Conservation (phyloP, 2,888 invertebrate species). For the Cosmopolites sordidus region DNA sequence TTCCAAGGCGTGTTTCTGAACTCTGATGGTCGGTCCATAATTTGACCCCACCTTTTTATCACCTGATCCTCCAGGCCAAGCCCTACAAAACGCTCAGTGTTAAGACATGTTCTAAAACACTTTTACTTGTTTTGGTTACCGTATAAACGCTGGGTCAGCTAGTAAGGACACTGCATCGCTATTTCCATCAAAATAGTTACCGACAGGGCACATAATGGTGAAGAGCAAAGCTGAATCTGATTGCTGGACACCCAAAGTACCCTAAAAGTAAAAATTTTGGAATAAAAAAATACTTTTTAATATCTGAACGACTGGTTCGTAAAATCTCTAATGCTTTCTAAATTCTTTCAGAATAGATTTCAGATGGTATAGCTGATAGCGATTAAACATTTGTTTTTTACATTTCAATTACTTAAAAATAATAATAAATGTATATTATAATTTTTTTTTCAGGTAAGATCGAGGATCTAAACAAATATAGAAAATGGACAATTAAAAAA, state of each 20-base stretch:
- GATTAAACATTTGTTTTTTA: too few species aligned
- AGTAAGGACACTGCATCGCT: constrained; percentile 69
- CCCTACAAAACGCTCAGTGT: constrained; percentile 6
- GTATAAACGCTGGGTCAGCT: constrained; percentile 84
- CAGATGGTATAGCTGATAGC: too few species aligned
- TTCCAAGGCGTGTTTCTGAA: constrained; percentile 70
- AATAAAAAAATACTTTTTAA: too few species aligned
- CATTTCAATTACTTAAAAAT: too few species aligned
- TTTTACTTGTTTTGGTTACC: constrained; percentile 38
- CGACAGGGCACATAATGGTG: constrained; percentile 89
- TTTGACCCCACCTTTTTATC: constrained; percentile 94
- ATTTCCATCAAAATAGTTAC: constrained; percentile 76
- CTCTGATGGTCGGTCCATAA: constrained; percentile 81
- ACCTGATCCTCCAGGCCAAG: constrained; percentile 73
- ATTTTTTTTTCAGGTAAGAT: too few species aligned
- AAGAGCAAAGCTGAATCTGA: constrained; percentile 87
- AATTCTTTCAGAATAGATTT: too few species aligned
- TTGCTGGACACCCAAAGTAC: constrained; percentile 84
- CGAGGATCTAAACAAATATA: too few species aligned
- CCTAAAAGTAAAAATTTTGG: constrained; percentile 67
- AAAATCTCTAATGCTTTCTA: too few species aligned
- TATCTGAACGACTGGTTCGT: too few species aligned
- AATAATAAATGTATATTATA: too few species aligned
- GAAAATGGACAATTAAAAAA: too few species aligned
- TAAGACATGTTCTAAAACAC: background rate